Evolutionary conservation across 1,140 invertebrate species (phyloP).

Genomic region (Andricus grossulariae): DNA sequence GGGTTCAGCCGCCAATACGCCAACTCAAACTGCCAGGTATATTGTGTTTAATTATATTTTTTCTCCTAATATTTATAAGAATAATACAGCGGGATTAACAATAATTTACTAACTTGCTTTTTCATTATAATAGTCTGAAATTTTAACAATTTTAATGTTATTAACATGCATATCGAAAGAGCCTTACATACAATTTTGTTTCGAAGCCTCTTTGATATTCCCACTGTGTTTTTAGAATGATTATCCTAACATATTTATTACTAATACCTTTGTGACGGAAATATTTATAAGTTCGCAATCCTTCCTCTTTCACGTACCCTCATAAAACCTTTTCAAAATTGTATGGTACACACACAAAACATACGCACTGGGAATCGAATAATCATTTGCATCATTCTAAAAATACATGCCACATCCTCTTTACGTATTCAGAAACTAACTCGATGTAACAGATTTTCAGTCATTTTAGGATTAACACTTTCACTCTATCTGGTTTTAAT

Average conservation of each 20-base stretch:
- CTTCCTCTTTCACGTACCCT: slow-evolving; percentile 21
- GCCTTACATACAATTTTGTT: no score
- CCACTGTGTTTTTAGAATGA: slow-evolving; percentile 1
- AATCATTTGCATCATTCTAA: neutral
- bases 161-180: neutral
- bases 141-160: neutral
- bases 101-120: neutral
- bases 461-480: slow-evolving; percentile 9
- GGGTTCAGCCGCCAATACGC: slow-evolving; percentile 88
- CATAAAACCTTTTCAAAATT: slow-evolving; percentile 15
- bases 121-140: neutral
- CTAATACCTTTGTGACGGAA: slow-evolving; percentile 28
- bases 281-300: slow-evolving; percentile 14
- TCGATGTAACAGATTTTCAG: neutral
- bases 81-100: slow-evolving; percentile 8
- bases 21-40: slow-evolving; percentile 89
- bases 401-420: neutral
- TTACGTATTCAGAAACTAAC: neutral
- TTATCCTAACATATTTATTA: slow-evolving; percentile 3
- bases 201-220: neutral
- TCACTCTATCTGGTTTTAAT: slow-evolving; percentile 13
- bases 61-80: neutral
- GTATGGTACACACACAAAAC: slow-evolving; percentile 16
- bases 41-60: slow-evolving; percentile 44
- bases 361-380: neutral